Conservation (phyloP, 1,140 invertebrate species). For the Battus philenor region DNA sequence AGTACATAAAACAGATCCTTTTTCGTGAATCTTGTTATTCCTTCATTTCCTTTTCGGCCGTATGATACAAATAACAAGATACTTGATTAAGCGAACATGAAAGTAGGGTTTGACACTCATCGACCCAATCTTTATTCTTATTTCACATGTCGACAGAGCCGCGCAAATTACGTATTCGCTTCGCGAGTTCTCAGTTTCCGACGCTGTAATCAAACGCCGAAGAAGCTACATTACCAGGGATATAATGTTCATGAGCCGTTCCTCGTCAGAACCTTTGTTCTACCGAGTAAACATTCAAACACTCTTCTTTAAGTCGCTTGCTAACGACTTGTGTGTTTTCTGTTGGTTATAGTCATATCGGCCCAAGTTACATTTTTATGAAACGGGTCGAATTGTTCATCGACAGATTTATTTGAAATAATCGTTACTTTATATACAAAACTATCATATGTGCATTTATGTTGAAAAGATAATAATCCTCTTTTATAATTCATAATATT, state of each 20-base stretch:
- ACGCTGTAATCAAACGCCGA: constrained; percentile 34
- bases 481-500: no score
- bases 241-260: constrained; percentile 15
- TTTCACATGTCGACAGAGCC: not conserved
- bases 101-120: constrained; percentile 3
- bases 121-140: not conserved
- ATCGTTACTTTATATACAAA: no score
- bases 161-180: constrained; percentile 23
- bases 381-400: no score
- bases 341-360: constrained; percentile 4
- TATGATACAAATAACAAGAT: constrained; percentile 8
- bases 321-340: constrained; percentile 17
- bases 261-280: constrained; percentile 22
- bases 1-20: no score
- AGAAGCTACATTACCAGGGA: constrained; percentile 22
- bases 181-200: constrained; percentile 23
- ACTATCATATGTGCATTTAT: no score
- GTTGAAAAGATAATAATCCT: no score
- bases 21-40: constrained; percentile 3
- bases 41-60: constrained; percentile 1
- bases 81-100: constrained; percentile 11
- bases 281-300: constrained; percentile 18
- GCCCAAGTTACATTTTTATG: no score
- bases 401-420: no score
- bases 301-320: constrained; percentile 20